These are phyloP conservation scores for Amniataba percoides DNA, from an alignment of 2,797 vertebrate species.

Conservation along the genomic window DNA sequence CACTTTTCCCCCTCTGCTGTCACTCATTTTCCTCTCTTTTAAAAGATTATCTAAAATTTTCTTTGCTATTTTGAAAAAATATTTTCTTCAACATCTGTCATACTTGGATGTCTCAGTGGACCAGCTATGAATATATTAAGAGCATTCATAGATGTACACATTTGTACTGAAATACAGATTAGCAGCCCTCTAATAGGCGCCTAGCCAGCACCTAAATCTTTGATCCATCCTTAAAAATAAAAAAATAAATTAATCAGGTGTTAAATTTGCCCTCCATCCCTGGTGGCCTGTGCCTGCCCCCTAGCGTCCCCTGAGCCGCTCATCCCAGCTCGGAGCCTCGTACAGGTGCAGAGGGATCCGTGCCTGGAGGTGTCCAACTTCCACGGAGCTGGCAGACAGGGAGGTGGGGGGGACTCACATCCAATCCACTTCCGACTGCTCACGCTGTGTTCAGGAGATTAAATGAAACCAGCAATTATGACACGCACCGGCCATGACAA, in stretches of 20 bases:
- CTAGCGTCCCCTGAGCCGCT: conserved; percentile 61
- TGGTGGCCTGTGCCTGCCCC: conserved; percentile 69
- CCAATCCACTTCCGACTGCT: conserved; percentile 7
- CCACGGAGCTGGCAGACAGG: conserved; percentile 4
- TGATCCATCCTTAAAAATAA: conserved; percentile 7
- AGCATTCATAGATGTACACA: conserved; percentile 4
- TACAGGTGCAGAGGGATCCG: conserved; percentile 30
- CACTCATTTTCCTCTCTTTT: background rate
- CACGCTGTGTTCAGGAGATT: conserved; percentile 19
- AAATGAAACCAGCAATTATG: conserved; percentile 39
- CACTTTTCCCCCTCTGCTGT: background rate
- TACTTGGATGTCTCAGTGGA: background rate
- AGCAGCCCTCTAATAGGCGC: conserved; percentile 1
- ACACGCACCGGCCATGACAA: conserved; percentile 61
- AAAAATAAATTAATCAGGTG: conserved; percentile 2
- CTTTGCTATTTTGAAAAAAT: background rate
- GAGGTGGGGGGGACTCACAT: conserved; percentile 2
- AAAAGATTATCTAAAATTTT: background rate
- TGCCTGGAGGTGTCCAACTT: background rate
- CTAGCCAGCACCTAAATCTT: conserved; percentile 11
- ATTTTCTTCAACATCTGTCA: background rate
- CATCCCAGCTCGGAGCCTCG: conserved; percentile 7
- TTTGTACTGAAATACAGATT: background rate
- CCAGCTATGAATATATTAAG: background rate
- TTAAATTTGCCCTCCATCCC: conserved; percentile 42